Evolutionary conservation across 2,888 invertebrate genomes (phyloP).

Genomic region (Platerodrilus igneus): DNA sequence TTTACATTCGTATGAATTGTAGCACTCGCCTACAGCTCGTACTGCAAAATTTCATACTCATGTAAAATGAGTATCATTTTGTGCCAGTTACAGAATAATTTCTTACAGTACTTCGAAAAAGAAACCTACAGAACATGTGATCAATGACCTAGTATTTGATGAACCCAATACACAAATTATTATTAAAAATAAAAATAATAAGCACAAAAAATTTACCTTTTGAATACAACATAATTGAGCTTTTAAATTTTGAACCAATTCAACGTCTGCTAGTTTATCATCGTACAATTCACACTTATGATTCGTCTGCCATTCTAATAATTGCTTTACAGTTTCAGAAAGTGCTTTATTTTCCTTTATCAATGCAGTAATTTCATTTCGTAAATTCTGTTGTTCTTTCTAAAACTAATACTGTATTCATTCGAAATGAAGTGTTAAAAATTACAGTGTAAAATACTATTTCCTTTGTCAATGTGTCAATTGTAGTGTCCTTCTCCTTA

Average conservation of each 20-base stretch:
- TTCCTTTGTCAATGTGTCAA: slow-evolving; percentile 49
- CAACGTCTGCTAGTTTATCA: slow-evolving; percentile 33
- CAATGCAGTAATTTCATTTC: slow-evolving; percentile 39
- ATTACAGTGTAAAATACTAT: slow-evolving; percentile 53
- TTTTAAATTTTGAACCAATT: slow-evolving; percentile 43
- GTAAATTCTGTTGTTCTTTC: slow-evolving; percentile 39
- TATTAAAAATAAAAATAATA: too few relatives aligned
- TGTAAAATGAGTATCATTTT: too few relatives aligned
- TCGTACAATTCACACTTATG: slow-evolving; percentile 22
- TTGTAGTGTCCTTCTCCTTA: slow-evolving; percentile 34
- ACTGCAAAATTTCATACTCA: too few relatives aligned
- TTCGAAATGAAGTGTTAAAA: too few relatives aligned
- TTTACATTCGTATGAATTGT: too few relatives aligned
- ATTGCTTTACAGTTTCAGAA: slow-evolving; percentile 32
- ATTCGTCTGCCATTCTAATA: slow-evolving; percentile 19
- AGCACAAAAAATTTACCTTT: slow-evolving; percentile 40
- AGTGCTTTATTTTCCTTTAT: slow-evolving; percentile 43
- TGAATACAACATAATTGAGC: slow-evolving; percentile 43
- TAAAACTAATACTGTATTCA: slow-evolving; percentile 30
- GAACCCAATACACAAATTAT: too few relatives aligned
- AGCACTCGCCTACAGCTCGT: too few relatives aligned
- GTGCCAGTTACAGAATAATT: too few relatives aligned
- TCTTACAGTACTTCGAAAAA: too few relatives aligned
- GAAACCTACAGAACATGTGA: too few relatives aligned
- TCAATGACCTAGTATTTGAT: too few relatives aligned